A percentile compares a stretch with the other conserved stretches of the same genome.
Evolutionary conservation across 2,888 invertebrate species (phyloP).

Genomic region (Netelia fuscicornis): DNA sequence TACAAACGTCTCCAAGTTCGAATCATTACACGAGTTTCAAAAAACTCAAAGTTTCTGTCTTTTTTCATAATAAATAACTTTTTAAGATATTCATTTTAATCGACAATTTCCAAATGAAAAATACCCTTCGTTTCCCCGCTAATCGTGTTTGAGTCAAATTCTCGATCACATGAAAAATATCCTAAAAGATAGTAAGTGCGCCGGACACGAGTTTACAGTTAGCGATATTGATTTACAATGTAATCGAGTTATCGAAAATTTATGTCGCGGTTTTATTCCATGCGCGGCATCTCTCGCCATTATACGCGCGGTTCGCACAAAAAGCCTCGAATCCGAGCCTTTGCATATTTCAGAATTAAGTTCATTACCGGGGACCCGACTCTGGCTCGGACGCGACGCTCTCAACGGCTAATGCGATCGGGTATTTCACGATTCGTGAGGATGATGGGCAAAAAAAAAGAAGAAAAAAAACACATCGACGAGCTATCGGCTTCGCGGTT

Average conservation of each 20-base stretch:
- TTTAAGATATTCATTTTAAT: too few species aligned
- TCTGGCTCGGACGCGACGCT: background rate
- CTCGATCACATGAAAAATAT: background rate
- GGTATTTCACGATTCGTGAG: slow-evolving; percentile 34
- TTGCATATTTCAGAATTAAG: slow-evolving; percentile 60
- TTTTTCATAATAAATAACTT: too few species aligned
- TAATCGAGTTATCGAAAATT: slow-evolving; percentile 37
- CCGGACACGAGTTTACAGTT: slow-evolving; percentile 6
- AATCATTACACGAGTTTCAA: too few species aligned
- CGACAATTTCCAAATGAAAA: too few species aligned
- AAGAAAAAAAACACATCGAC: background rate
- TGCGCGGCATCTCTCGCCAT: background rate
- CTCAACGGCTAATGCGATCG: slow-evolving; percentile 52
- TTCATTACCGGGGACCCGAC: slow-evolving; percentile 1
- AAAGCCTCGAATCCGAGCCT: background rate
- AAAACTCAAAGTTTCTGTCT: too few species aligned
- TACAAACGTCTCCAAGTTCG: too few species aligned
- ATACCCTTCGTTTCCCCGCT: too few species aligned
- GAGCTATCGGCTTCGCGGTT: slow-evolving; percentile 57
- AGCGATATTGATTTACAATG: slow-evolving; percentile 33
- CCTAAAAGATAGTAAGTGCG: background rate
- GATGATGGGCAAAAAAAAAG: slow-evolving; percentile 4
- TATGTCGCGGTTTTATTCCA: slow-evolving; percentile 12
- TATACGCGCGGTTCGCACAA: background rate
- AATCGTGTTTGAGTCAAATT: background rate